Conservation (phyloP, 2,797 vertebrate species). For the Eptatretus atami region DNA sequence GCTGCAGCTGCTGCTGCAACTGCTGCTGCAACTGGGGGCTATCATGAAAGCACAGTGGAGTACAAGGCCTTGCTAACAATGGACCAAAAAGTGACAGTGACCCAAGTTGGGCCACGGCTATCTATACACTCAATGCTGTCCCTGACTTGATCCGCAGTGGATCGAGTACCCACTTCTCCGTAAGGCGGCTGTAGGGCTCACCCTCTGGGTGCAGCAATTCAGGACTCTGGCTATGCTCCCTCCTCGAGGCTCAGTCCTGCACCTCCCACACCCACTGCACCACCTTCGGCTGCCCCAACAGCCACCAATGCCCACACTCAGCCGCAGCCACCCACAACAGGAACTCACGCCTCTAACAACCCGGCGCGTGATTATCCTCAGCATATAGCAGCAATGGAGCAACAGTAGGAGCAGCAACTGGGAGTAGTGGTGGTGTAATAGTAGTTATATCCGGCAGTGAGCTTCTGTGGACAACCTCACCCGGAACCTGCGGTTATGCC, state of each 20-base stretch:
- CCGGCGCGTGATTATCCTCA: not conserved
- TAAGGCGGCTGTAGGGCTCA: not conserved
- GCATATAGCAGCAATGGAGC: not conserved
- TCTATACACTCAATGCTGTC: constrained; percentile 1
- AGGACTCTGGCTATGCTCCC: not conserved
- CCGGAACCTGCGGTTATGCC: not conserved
- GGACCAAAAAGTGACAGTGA: not conserved
- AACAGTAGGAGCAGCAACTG: no score
- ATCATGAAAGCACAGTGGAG: not conserved
- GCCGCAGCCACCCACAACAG: no score
- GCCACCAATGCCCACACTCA: not conserved
- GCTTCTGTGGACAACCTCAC: not conserved
- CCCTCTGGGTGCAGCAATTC: not conserved
- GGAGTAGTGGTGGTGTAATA: not conserved
- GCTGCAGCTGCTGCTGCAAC: no score
- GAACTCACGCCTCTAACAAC: not conserved
- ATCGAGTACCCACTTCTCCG: constrained; percentile 1
- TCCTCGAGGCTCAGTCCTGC: constrained; percentile 2
- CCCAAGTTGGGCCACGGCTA: no score
- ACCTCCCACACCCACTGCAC: not conserved
- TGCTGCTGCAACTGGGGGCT: no score
- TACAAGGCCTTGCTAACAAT: constrained; percentile 1
- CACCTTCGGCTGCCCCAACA: not conserved
- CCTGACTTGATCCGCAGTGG: constrained; percentile 4
- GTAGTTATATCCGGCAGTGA: not conserved